phyloP scores from a whole-genome alignment of 2,797 vertebrate species.

The Chrosomus eos region DNA sequence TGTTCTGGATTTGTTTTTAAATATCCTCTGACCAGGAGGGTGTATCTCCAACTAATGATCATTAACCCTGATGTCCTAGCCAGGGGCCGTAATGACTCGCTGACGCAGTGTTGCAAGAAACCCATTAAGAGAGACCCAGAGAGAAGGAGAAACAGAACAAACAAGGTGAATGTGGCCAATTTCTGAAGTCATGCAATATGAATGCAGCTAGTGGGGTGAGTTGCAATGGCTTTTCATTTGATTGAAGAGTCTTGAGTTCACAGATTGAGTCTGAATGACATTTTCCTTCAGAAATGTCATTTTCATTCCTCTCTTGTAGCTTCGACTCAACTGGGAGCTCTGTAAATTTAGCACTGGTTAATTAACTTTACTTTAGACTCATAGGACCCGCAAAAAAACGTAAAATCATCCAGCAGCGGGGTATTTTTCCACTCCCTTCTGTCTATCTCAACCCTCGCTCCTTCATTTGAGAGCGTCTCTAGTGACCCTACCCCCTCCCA shows the following conservation, averaged over 20 bases:
- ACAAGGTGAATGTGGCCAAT: conserved; percentile 25
- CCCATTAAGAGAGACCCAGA: conserved; percentile 26
- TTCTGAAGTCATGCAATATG: conserved; percentile 10
- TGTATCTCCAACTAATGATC: conserved; percentile 34
- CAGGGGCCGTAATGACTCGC: conserved; percentile 38
- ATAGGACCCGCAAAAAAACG: conserved; percentile 11
- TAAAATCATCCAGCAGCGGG: conserved; percentile 34
- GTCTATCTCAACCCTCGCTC: conserved; percentile 5
- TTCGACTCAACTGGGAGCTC: conserved; percentile 37
- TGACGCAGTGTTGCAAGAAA: conserved; percentile 26
- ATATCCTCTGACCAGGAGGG: conserved; percentile 3
- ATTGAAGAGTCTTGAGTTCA: conserved; percentile 25
- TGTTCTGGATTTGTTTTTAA: conserved; percentile 36
- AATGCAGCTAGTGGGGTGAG: not conserved
- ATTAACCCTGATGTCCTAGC: conserved; percentile 46
- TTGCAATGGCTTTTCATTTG: not conserved
- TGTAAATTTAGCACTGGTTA: conserved; percentile 61
- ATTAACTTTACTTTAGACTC: conserved; percentile 65
- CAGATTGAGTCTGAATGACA: conserved; percentile 19
- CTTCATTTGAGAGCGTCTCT: not conserved
- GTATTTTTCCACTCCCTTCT: conserved; percentile 23
- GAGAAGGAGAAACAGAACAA: conserved; percentile 5
- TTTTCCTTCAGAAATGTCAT: conserved; percentile 51
- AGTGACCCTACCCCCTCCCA: not conserved
- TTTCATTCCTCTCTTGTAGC: conserved; percentile 8